Percentiles rank a stretch among this genome's conserved stretches.
Conservation (phyloP, 2,888 invertebrate species). For the Rambutsinella grinnellia region DNA sequence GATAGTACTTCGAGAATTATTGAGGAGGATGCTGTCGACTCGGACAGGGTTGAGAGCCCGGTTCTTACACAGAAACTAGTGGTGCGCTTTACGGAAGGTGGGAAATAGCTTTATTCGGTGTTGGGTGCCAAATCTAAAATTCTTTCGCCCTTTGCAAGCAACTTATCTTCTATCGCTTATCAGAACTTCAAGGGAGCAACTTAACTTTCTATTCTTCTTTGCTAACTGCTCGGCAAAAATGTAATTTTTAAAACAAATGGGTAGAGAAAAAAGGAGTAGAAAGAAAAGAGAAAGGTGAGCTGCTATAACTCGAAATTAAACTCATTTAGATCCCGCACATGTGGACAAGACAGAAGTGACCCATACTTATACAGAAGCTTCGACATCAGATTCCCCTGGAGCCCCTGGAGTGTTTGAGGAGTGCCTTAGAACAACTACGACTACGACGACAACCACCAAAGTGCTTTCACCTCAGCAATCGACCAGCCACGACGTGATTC, state of each 20-base stretch:
- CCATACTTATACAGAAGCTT: conserved; percentile 44
- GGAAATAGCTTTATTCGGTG: neutral
- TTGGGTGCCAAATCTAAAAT: neutral
- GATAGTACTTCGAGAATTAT: neutral
- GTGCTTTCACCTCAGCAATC: conserved; percentile 5
- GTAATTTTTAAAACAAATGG: neutral
- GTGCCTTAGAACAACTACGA: conserved; percentile 51
- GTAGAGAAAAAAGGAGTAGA: neutral
- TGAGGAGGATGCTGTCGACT: conserved; percentile 34
- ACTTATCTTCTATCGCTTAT: neutral
- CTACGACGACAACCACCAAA: conserved; percentile 46
- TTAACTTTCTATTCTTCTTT: conserved; percentile 1
- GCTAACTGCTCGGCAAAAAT: conserved; percentile 2
- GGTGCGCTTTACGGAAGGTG: conserved; percentile 66
- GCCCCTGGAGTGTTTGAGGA: conserved; percentile 54
- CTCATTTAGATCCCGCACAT: conserved; percentile 51
- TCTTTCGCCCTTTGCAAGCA: neutral
- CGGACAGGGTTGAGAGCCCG: conserved; percentile 60
- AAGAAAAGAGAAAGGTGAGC: neutral
- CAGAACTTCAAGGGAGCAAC: neutral
- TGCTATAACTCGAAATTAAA: conserved; percentile 1
- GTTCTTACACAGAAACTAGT: conserved; percentile 65
- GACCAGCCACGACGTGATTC: conserved; percentile 11
- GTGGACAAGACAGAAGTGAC: conserved; percentile 56
- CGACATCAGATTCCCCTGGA: conserved; percentile 30